Evolutionary conservation across 2,113 vertebrate genomes (phyloP).

Genomic region (Eolophus roseicapilla): DNA sequence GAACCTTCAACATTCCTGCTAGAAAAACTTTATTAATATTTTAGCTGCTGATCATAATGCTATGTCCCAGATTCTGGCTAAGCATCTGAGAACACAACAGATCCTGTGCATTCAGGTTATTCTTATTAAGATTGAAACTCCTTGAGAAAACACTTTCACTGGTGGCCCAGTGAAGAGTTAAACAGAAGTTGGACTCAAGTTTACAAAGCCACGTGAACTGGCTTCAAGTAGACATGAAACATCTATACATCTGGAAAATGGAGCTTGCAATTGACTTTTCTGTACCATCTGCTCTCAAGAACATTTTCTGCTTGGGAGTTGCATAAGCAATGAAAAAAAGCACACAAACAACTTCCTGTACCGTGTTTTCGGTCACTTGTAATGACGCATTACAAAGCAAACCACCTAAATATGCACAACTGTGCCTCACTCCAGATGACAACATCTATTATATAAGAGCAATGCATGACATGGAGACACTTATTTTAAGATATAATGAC

Average conservation of each 20-base stretch:
- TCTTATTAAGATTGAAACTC: background rate
- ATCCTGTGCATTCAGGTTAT: background rate
- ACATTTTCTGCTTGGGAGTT: constrained; percentile 77
- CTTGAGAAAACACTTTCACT: background rate
- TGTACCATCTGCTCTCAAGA: constrained; percentile 80
- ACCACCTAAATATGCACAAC: constrained; percentile 68
- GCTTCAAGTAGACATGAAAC: constrained; percentile 71
- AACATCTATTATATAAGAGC: constrained; percentile 67
- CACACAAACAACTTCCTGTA: constrained; percentile 73
- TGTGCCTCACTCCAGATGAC: constrained; percentile 70
- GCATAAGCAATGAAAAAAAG: constrained; percentile 72
- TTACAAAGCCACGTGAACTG: constrained; percentile 69
- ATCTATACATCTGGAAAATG: constrained; percentile 76
- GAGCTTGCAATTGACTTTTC: constrained; percentile 70
- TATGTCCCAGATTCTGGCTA: background rate
- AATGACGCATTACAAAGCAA: constrained; percentile 73
- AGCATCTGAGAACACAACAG: background rate
- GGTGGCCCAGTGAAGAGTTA: constrained; percentile 22
- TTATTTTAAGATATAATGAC: constrained; percentile 57
- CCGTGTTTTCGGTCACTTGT: constrained; percentile 72
- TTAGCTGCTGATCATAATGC: background rate
- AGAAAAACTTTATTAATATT: constrained; percentile 5
- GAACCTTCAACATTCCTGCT: background rate
- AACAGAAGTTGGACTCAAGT: constrained; percentile 48
- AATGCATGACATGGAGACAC: constrained; percentile 40